Conservation (phyloP, 1,140 invertebrate genomes). For the Caenorhabditis inopinata region DNA sequence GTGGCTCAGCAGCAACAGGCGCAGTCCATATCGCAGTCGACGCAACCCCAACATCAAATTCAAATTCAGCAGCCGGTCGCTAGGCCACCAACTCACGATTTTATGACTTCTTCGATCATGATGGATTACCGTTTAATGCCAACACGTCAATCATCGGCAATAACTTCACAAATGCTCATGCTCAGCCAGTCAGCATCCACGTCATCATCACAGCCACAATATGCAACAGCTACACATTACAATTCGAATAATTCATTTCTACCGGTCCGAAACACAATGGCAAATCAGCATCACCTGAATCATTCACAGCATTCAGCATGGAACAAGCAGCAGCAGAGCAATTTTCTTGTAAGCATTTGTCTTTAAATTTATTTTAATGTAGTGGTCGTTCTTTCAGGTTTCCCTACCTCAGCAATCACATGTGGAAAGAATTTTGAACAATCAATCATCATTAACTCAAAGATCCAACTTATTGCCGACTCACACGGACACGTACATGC, state of each 20-base stretch:
- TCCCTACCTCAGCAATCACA: not conserved
- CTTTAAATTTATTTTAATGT: too few relatives aligned
- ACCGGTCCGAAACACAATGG: not conserved
- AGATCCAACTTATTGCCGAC: not conserved
- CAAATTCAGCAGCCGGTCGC: slow-evolving; percentile 12
- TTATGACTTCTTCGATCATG: not conserved
- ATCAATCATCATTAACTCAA: not conserved
- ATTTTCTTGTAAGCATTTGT: not conserved
- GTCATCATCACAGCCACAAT: slow-evolving; percentile 39
- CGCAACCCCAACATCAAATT: slow-evolving; percentile 4
- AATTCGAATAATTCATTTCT: not conserved
- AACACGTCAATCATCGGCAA: slow-evolving; percentile 31
- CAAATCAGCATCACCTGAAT: not conserved
- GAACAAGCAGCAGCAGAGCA: not conserved
- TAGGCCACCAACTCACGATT: slow-evolving; percentile 2
- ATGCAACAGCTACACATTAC: slow-evolving; percentile 23
- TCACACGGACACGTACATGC: not conserved
- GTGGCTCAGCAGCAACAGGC: not conserved
- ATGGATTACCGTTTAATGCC: slow-evolving; percentile 39
- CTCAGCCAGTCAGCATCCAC: slow-evolving; percentile 12
- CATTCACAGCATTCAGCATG: not conserved
- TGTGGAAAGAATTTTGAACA: not conserved
- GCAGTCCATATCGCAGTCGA: slow-evolving; percentile 35
- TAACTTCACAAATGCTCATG: slow-evolving; percentile 44
- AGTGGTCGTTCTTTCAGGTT: not conserved